Evolutionary conservation across 2,888 invertebrate genomes (phyloP).

Genomic region (Augiades crinisus): DNA sequence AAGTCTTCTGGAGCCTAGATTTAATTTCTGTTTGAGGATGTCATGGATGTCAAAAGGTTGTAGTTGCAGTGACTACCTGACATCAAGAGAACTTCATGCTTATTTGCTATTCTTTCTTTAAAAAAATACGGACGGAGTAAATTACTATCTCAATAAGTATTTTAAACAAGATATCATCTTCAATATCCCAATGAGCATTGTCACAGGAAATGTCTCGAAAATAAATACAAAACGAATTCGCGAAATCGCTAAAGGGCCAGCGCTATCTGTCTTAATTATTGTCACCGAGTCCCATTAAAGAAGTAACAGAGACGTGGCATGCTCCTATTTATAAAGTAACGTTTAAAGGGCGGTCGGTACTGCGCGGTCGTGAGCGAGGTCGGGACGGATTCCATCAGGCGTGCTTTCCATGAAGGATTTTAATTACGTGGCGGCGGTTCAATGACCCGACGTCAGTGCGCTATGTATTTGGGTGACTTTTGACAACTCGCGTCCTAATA

Average conservation of each 20-base stretch:
- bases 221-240: not conserved
- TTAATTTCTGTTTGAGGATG: too few relatives aligned
- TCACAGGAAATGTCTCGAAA: too few relatives aligned
- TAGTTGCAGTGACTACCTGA: too few relatives aligned
- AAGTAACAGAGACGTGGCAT: constrained; percentile 31
- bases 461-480: constrained; percentile 47
- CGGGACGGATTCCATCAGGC: constrained; percentile 76
- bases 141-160: too few relatives aligned
- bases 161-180: too few relatives aligned
- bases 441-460: constrained; percentile 60
- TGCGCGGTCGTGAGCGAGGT: constrained; percentile 67
- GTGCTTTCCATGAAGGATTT: constrained; percentile 78
- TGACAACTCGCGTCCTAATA: constrained; percentile 38
- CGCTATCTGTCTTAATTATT: constrained; percentile 23
- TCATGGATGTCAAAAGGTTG: too few relatives aligned
- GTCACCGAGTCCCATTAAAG: constrained; percentile 32
- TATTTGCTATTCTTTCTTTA: too few relatives aligned
- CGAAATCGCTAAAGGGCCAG: constrained; percentile 16
- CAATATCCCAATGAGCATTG: too few relatives aligned
- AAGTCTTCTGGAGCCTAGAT: too few relatives aligned
- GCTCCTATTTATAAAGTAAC: constrained; percentile 73
- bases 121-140: too few relatives aligned
- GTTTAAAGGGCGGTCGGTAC: constrained; percentile 67
- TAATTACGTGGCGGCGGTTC: constrained; percentile 71
- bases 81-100: too few relatives aligned